phyloP scores from a whole-genome alignment of 2,888 invertebrate species.

The Allygus modestus region DNA sequence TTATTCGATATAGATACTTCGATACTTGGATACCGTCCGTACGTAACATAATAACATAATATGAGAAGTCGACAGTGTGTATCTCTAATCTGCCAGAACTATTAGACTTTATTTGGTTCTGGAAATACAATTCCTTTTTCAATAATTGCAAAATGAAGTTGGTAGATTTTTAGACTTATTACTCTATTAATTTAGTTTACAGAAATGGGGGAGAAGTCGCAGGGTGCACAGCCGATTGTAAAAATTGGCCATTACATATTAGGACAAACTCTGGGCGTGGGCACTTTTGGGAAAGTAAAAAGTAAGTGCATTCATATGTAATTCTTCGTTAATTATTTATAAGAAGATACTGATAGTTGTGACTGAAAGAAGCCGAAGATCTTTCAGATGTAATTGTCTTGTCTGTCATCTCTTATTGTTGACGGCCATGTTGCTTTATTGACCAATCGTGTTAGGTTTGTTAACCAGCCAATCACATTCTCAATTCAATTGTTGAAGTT shows the following conservation, averaged over 20 bases:
- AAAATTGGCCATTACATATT: constrained; percentile 99
- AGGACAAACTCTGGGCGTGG: constrained; percentile 95
- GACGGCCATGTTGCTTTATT: not conserved
- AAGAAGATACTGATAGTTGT: too few species aligned
- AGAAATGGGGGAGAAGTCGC: constrained; percentile 63
- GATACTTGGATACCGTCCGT: too few species aligned
- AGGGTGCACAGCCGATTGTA: constrained; percentile 75
- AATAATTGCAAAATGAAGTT: not conserved
- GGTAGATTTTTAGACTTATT: not conserved
- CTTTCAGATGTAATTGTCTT: too few species aligned
- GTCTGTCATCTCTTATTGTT: not conserved
- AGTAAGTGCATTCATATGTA: constrained; percentile 76
- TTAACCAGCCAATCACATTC: not conserved
- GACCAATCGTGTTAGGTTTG: not conserved
- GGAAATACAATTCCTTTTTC: not conserved
- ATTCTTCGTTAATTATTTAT: too few species aligned
- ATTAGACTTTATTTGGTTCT: not conserved
- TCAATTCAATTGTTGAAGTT: not conserved
- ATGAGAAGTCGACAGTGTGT: too few species aligned
- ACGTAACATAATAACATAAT: too few species aligned
- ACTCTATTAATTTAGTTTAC: not conserved
- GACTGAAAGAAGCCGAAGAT: too few species aligned
- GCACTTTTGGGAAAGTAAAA: constrained; percentile 99
- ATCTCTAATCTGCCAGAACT: too few species aligned
- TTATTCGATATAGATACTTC: too few species aligned